Conservation (phyloP, 2,113 vertebrate genomes). For the Ciconia boyciana region DNA sequence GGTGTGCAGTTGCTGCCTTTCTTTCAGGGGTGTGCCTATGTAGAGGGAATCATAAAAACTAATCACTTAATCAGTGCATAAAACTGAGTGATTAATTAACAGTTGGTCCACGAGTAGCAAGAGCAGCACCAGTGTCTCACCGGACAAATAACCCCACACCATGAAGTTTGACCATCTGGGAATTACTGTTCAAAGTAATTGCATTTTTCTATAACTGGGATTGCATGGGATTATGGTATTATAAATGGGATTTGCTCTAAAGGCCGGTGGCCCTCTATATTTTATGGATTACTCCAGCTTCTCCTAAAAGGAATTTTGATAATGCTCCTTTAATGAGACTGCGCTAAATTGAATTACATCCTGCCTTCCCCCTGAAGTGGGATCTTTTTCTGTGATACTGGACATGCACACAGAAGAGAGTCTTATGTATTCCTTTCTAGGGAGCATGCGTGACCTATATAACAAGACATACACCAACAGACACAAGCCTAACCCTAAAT, state of each 20-base stretch:
- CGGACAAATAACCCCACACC: not conserved
- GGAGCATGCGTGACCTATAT: not conserved
- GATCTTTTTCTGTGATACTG: not conserved
- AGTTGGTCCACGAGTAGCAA: not conserved
- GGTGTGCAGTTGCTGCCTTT: not conserved
- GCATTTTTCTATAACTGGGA: constrained; percentile 12
- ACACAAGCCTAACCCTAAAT: not conserved
- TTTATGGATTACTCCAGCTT: not conserved
- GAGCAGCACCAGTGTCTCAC: not conserved
- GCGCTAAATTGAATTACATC: not conserved
- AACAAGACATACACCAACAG: not conserved
- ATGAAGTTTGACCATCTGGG: not conserved
- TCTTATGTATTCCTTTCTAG: not conserved
- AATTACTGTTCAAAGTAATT: not conserved
- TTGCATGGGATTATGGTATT: constrained; percentile 30
- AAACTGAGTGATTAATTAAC: not conserved
- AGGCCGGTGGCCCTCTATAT: not conserved
- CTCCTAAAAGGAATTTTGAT: constrained; percentile 9
- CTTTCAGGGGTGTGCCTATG: not conserved
- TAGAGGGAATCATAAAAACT: not conserved
- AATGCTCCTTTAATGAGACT: constrained; percentile 7
- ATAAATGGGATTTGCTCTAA: constrained; percentile 13
- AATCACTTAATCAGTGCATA: not conserved
- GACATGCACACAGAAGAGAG: rapidly evolving
- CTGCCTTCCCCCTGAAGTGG: not conserved